Evolutionary conservation across 2,888 invertebrate species (phyloP).

Genomic region (Dasysyrphus albostriatus): DNA sequence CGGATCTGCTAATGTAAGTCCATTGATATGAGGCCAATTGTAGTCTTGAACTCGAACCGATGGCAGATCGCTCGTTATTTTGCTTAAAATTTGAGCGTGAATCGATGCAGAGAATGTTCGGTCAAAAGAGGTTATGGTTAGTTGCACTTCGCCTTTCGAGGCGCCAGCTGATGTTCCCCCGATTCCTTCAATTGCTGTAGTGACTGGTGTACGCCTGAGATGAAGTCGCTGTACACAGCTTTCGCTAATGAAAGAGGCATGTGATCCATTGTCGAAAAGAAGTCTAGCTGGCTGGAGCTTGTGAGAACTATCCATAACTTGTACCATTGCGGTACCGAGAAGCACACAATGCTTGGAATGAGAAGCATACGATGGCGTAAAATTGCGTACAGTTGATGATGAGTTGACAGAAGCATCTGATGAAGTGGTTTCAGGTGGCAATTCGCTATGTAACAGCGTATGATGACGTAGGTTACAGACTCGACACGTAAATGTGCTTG

Average conservation of each 20-base stretch:
- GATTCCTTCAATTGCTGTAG: conserved; percentile 55
- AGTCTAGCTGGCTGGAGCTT: conserved; percentile 28
- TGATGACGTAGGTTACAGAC: too few relatives aligned
- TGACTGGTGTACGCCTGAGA: conserved; percentile 35
- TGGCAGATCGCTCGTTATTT: conserved; percentile 43
- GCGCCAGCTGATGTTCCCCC: conserved; percentile 28
- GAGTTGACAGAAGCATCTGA: too few relatives aligned
- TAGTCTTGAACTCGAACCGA: background rate
- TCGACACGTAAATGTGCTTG: too few relatives aligned
- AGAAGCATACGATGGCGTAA: background rate
- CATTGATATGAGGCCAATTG: conserved; percentile 48
- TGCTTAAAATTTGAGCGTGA: conserved; percentile 44
- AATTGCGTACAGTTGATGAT: background rate
- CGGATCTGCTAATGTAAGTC: conserved; percentile 47
- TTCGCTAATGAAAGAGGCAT: conserved; percentile 61
- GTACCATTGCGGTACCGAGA: background rate
- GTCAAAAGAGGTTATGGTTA: conserved; percentile 26
- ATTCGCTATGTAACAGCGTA: too few relatives aligned
- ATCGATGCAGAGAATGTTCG: conserved; percentile 9
- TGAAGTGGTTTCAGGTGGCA: too few relatives aligned
- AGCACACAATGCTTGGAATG: background rate
- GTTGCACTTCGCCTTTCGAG: conserved; percentile 37
- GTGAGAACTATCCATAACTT: background rate
- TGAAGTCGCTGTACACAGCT: conserved; percentile 53
- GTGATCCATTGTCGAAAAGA: conserved; percentile 49